A percentile compares a stretch with the other conserved stretches of the same genome.
Conservation (phyloP, 1,140 invertebrate genomes). For the Oreohelix idahoensis region DNA sequence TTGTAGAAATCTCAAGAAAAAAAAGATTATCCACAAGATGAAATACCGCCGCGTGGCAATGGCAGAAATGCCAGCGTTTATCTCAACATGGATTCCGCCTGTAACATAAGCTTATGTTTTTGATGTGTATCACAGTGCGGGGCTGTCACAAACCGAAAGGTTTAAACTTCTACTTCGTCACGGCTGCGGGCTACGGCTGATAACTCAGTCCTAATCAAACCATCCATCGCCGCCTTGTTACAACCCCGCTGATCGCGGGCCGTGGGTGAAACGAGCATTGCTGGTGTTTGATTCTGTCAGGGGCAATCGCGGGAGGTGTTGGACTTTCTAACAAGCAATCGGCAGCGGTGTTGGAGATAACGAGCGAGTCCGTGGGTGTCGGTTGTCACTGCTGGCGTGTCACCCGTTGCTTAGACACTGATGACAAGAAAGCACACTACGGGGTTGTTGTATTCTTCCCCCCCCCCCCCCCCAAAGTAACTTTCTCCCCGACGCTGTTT, state of each 20-base stretch:
- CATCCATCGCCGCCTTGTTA: not conserved
- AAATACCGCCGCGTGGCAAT: not conserved
- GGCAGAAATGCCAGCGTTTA: not conserved
- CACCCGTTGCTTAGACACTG: not conserved
- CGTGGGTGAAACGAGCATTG: not conserved
- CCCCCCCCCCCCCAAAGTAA: no score
- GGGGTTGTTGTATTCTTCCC: no score
- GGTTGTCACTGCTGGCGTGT: not conserved
- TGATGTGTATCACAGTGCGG: not conserved
- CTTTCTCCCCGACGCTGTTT: no score
- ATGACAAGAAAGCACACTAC: no score
- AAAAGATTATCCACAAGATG: not conserved
- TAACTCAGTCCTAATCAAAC: conserved; percentile 12
- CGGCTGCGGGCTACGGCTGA: not conserved
- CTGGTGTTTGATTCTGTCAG: not conserved
- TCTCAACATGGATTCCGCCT: not conserved
- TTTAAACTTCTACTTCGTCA: not conserved
- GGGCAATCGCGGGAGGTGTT: conserved; percentile 15
- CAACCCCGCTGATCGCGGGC: not conserved
- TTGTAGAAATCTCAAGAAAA: no score
- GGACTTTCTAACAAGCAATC: not conserved
- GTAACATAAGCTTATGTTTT: not conserved
- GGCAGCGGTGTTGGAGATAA: not conserved
- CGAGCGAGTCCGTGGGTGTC: not conserved
- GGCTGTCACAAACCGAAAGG: not conserved